These are phyloP conservation scores for Pimpla rufipes DNA, from an alignment of 2,888 invertebrate species.

Conservation along the genomic window DNA sequence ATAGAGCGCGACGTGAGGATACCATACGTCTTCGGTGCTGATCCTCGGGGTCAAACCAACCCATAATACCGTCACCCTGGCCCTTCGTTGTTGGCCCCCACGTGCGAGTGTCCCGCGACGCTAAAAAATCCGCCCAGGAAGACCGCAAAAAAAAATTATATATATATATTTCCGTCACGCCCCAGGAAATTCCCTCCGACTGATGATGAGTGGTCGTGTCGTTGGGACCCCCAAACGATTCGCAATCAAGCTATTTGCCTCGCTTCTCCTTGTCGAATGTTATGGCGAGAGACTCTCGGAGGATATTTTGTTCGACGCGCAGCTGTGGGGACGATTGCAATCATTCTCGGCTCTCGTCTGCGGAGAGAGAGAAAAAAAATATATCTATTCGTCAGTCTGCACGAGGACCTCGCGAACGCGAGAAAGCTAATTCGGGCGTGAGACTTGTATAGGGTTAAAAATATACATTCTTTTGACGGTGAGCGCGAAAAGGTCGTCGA, in stretches of 20 bases:
- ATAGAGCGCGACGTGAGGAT: constrained; percentile 11
- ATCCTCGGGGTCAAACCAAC: constrained; percentile 58
- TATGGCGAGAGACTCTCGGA: no score
- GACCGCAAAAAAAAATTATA: constrained; percentile 29
- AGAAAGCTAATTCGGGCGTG: constrained; percentile 46
- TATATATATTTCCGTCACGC: constrained; percentile 55
- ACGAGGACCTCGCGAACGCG: constrained; percentile 14
- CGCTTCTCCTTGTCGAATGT: not conserved
- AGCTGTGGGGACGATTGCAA: constrained; percentile 10
- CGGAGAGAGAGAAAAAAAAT: constrained; percentile 14
- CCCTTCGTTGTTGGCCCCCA: not conserved
- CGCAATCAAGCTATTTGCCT: constrained; percentile 16
- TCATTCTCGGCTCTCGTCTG: constrained; percentile 25
- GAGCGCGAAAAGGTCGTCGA: constrained; percentile 30
- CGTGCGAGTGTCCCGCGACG: constrained; percentile 6
- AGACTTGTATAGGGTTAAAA: constrained; percentile 43
- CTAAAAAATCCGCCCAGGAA: constrained; percentile 25
- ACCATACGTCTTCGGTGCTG: constrained; percentile 48
- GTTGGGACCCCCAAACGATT: constrained; percentile 13
- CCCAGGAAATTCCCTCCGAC: constrained; percentile 36
- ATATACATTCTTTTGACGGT: constrained; percentile 27
- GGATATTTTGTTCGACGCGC: not conserved
- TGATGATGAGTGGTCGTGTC: constrained; percentile 17
- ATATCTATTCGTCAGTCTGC: constrained; percentile 34
- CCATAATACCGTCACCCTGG: constrained; percentile 53